These are phyloP conservation scores for Drosophila parabipectinata DNA, from an alignment of 1,140 invertebrate species.

Conservation along the genomic window DNA sequence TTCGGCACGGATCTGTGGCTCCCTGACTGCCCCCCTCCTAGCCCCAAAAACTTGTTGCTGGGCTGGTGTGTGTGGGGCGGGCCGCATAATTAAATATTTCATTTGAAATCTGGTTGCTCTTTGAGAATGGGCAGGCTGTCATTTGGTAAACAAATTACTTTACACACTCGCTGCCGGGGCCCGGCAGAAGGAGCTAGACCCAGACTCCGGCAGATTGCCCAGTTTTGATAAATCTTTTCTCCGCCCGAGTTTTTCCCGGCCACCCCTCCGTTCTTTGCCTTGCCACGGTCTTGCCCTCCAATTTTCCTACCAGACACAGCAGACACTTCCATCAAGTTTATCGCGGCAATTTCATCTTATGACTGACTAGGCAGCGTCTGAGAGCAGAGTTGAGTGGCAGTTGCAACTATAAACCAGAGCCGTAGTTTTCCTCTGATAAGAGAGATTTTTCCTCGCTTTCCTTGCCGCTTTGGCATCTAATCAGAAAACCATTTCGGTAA, in stretches of 20 bases:
- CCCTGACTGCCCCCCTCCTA: neutral
- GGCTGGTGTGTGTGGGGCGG: constrained; percentile 10
- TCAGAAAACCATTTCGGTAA: constrained; percentile 76
- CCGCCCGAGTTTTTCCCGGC: constrained; percentile 5
- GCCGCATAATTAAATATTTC: constrained; percentile 59
- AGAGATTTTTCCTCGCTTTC: constrained; percentile 31
- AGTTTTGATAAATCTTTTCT: constrained; percentile 66
- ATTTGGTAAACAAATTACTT: constrained; percentile 69
- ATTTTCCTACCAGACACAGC: constrained; percentile 29
- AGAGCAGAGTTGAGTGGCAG: constrained; percentile 54
- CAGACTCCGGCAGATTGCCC: constrained; percentile 68
- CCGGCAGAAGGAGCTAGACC: neutral
- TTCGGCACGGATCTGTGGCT: constrained; percentile 5
- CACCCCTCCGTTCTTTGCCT: neutral
- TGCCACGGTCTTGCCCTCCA: constrained; percentile 5
- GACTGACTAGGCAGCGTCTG: constrained; percentile 44
- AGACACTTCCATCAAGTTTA: constrained; percentile 81
- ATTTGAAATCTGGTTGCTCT: constrained; percentile 44
- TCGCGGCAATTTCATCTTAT: constrained; percentile 75
- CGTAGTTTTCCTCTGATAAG: constrained; percentile 46
- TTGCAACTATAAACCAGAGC: constrained; percentile 50
- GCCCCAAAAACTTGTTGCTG: constrained; percentile 44
- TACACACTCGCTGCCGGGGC: constrained; percentile 30
- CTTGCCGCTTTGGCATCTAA: constrained; percentile 45
- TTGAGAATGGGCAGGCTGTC: constrained; percentile 37